Evolutionary conservation across 1,140 invertebrate genomes (phyloP).

Genomic region (Andricus grossulariae): DNA sequence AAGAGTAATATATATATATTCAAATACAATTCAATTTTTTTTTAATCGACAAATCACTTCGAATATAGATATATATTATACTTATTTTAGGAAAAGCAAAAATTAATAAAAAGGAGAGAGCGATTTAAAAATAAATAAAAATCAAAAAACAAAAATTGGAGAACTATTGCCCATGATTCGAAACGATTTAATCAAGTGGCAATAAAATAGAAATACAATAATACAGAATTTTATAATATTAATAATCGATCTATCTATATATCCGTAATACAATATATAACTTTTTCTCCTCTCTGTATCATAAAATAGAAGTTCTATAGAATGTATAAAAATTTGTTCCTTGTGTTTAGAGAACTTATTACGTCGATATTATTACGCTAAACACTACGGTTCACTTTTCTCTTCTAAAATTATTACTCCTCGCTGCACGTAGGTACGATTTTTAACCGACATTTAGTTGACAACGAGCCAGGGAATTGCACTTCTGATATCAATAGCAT

Average conservation of each 20-base stretch:
- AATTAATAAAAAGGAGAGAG: neutral
- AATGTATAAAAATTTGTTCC: constrained; percentile 65
- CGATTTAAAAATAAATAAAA: neutral
- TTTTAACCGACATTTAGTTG: neutral
- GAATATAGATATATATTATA: too few species aligned
- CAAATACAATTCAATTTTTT: too few species aligned
- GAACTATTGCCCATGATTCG: constrained; percentile 55
- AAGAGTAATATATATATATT: too few species aligned
- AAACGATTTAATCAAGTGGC: neutral
- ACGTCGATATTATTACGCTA: neutral
- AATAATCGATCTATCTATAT: constrained; percentile 67
- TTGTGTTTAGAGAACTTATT: constrained; percentile 42
- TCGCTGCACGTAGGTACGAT: neutral
- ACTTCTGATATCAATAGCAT: constrained; percentile 21
- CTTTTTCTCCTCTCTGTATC: constrained; percentile 61
- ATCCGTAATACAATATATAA: constrained; percentile 66
- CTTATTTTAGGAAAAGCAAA: too few species aligned
- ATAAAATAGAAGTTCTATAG: constrained; percentile 70
- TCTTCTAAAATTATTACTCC: neutral
- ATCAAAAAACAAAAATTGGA: neutral
- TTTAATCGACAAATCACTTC: too few species aligned
- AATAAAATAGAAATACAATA: constrained; percentile 53
- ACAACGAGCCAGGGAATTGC: constrained; percentile 5
- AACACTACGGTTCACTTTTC: neutral
- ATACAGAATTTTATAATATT: constrained; percentile 65